These are phyloP conservation scores for Drosophila conformis DNA, from an alignment of 2,888 invertebrate species.

Conservation along the genomic window DNA sequence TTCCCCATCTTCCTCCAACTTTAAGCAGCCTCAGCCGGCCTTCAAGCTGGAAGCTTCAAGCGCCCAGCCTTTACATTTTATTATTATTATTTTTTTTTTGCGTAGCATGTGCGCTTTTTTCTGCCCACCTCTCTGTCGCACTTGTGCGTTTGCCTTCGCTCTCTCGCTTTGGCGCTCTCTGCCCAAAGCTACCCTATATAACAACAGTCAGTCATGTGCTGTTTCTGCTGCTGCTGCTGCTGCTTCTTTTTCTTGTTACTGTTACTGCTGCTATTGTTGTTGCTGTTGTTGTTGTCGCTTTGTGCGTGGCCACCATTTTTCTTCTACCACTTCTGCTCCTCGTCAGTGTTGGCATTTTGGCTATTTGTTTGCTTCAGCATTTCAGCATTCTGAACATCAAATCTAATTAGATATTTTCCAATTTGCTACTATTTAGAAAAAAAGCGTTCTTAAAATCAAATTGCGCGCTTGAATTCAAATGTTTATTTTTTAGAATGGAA, in stretches of 20 bases:
- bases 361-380: slow-evolving; percentile 4
- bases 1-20: slow-evolving; percentile 10
- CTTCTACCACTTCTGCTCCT: slow-evolving; percentile 25
- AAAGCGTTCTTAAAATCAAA: neutral
- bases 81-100: slow-evolving; percentile 25
- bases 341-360: slow-evolving; percentile 17
- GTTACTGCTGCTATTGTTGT: slow-evolving; percentile 26
- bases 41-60: slow-evolving; percentile 45
- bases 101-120: slow-evolving; percentile 74
- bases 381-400: neutral
- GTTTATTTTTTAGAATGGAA: neutral
- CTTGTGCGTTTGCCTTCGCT: slow-evolving; percentile 9
- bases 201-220: slow-evolving; percentile 45
- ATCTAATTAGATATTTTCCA: neutral
- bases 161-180: slow-evolving; percentile 21
- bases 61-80: slow-evolving; percentile 20
- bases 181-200: slow-evolving; percentile 56
- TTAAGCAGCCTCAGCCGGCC: slow-evolving; percentile 36
- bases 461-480: neutral
- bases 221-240: slow-evolving; percentile 20
- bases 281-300: slow-evolving; percentile 34
- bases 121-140: slow-evolving; percentile 34
- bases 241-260: slow-evolving; percentile 34
- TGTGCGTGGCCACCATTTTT: slow-evolving; percentile 68
- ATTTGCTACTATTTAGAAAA: neutral